phyloP scores from a whole-genome alignment of 2,797 vertebrate genomes.

The Pelochelys cantorii region DNA sequence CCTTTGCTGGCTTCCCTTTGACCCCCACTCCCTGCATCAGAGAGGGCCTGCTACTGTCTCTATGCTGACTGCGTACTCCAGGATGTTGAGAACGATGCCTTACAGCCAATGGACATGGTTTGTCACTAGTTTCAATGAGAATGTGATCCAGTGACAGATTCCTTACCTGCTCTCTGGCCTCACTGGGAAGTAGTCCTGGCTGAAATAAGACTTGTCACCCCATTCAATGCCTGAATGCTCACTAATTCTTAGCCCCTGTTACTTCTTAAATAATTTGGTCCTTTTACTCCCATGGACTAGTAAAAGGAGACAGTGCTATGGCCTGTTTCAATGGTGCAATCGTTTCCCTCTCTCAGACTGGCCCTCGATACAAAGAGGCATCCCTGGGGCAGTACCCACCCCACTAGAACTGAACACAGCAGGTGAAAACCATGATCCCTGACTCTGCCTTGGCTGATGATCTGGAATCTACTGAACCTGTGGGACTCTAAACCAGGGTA shows the following conservation, averaged over 20 bases:
- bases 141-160: not conserved
- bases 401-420: not conserved
- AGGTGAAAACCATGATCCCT: not conserved
- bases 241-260: not conserved
- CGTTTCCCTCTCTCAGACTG: not conserved
- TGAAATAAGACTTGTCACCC: not conserved
- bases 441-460: not conserved
- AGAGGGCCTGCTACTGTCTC: not conserved
- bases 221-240: not conserved
- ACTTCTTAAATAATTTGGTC: not conserved
- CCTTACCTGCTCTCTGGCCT: not conserved
- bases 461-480: not conserved
- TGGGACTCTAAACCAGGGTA: not conserved
- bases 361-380: not conserved
- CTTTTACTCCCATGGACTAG: not conserved
- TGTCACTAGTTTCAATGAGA: not conserved
- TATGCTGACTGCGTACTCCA: not conserved
- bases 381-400: not conserved
- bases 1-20: not conserved
- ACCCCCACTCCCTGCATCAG: not conserved
- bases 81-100: not conserved
- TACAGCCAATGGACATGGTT: not conserved
- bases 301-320: not conserved
- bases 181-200: not conserved
- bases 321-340: not conserved